phyloP scores from a whole-genome alignment of 1,140 invertebrate genomes.

The Linepithema humile region DNA sequence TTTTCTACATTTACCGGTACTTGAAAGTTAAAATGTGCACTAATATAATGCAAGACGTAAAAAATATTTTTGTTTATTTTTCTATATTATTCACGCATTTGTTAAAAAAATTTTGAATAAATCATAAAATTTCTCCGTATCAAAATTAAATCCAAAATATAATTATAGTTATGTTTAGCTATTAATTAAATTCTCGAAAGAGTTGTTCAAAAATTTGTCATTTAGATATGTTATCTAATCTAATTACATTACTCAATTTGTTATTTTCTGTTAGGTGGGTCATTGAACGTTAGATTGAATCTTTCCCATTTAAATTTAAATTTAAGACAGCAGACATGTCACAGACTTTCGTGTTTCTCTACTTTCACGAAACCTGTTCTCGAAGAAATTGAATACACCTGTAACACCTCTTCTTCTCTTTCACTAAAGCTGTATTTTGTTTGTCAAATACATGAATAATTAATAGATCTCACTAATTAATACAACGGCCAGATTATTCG shows the following conservation, averaged over 20 bases:
- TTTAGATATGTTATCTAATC: no score
- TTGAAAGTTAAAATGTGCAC: slow-evolving; percentile 6
- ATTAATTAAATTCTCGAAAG: not conserved
- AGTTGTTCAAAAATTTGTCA: not conserved
- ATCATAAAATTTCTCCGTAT: not conserved
- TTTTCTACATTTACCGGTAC: slow-evolving; percentile 26
- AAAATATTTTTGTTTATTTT: slow-evolving; percentile 4
- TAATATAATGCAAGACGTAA: not conserved
- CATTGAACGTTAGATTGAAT: slow-evolving; percentile 15
- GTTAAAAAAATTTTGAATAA: no score
- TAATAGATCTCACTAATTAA: slow-evolving; percentile 44
- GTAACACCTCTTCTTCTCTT: not conserved
- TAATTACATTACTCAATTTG: not conserved
- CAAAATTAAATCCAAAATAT: not conserved
- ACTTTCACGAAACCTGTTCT: slow-evolving; percentile 56
- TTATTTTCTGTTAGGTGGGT: not conserved
- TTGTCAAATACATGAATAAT: slow-evolving; percentile 28
- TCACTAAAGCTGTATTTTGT: not conserved
- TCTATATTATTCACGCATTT: no score
- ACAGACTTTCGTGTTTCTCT: slow-evolving; percentile 34
- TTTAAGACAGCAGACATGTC: not conserved
- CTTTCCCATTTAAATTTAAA: slow-evolving; percentile 7
- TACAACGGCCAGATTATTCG: not conserved
- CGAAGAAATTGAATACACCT: slow-evolving; percentile 24
- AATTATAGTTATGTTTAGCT: not conserved